Evolutionary conservation across 2,888 invertebrate genomes (phyloP), one percentile per base, ranked within the genome.

Genomic region (Plebejus anna): DNA sequence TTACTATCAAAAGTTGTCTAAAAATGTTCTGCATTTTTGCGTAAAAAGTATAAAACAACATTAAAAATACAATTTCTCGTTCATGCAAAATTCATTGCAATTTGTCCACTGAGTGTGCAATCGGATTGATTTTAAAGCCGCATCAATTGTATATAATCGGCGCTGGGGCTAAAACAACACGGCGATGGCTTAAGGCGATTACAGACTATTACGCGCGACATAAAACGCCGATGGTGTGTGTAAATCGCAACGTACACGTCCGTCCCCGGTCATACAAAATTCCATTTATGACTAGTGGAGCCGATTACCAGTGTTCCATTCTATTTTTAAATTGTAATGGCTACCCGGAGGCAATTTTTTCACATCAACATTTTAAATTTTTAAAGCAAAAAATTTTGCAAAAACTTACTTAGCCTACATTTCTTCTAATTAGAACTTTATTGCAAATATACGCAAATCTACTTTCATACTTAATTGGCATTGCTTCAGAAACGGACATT

Each of bases 141-240:
- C 66, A 66, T 73, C 73, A 32, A 73, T 73, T 32, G 73, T 16
- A 22, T 51, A 73, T 73, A 73, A 73, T 32, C 28, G 55, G 73
- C 73, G 73, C 73, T 28, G 28, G 28, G 51, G 73, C 51, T 55
- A 28, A 32, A 13, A 55, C 47, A 55, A 55, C 32, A 47, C 42
- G n/a, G 28, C 76, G 76, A 79, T 77, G 77, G 77, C 78, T 79
- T 78, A 77, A 78, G 78, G 75, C 73, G 77, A 78, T 80, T 79
- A 79, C 77, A 76, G 32, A 75, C 55, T 59, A 77, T 77, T 75
- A 77, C 75, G 70, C 51, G 36, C 70, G 59, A 75, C 72, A 78
- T 79, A 78, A 75, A 78, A 72, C 42, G 59, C 70, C 77, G 76
- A 79, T 77, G 77, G 76, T 51, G 75, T 70, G 78, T 73, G 70